Base-by-base conservation (phyloP, 2,797 vertebrate species). In the Melopsittacus undulatus region DNA sequence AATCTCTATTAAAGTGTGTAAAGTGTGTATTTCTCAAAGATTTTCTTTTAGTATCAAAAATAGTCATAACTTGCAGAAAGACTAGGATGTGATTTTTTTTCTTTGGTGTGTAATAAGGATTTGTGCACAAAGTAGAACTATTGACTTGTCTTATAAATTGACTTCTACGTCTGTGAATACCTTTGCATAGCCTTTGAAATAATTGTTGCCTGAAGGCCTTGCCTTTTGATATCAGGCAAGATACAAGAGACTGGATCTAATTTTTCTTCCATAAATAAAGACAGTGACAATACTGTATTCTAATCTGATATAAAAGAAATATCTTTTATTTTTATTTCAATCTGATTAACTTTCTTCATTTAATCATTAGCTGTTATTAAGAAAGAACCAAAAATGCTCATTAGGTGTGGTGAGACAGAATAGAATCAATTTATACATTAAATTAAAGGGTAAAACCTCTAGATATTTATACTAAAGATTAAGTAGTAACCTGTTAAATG, bases 311-410 rank as follows among this genome's bases (percentile, higher is more conserved):
- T 64, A 73, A 92, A 94, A 92, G 26, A 97, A 96, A 83, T 94
- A 67, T 91, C 14, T 90, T 73, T 92, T 94, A 93, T 96, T 79
- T 97, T 97, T 95, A 95, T 94, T 97, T 97, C 93, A 95, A 74
- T 76, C 42, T 89, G 81, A 95, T 95, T 97, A 96, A 95, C 56
- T 87, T 94, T 96, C 91, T 92, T 96, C 83, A 91, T 96, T 96
- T 96, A 94, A 88, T 96, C 77, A 84, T 96, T 97, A 96, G 13
- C 5, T 87, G 96, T 89, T 95, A 95, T 93, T 95, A 90, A 96
- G 94, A 94, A 94, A 89, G 82, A 97, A 93, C 70, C 34, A 94
- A 96, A 96, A 67, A 91, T 24, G 40, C 49, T 94, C 45, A 76
- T 94, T 96, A 95, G 67, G 48, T 88, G 30, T 61, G 48, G 73